These are phyloP conservation scores for Diglossa cyanea DNA, from an alignment of 2,797 vertebrate species.

Conservation along the genomic window DNA sequence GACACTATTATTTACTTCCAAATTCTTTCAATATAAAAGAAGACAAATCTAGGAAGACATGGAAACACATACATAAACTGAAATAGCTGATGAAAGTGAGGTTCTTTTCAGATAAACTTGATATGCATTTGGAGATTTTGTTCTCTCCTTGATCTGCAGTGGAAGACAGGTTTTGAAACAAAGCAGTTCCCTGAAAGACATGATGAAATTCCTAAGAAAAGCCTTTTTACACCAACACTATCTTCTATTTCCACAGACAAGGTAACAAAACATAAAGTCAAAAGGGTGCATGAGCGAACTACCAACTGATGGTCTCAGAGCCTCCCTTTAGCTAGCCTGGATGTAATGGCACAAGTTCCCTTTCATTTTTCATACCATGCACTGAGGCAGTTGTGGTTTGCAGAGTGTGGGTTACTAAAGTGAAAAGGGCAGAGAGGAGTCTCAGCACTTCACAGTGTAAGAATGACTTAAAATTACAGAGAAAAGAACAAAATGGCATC, in stretches of 20 bases:
- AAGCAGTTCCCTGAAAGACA: background rate
- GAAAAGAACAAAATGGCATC: background rate
- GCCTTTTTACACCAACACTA: background rate
- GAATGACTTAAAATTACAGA: background rate
- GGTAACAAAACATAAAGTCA: background rate
- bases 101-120: background rate
- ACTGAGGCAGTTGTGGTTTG: background rate
- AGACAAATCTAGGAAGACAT: background rate
- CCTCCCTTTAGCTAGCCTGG: background rate
- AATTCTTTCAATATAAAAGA: background rate
- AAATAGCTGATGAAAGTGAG: background rate
- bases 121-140: background rate
- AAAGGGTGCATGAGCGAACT: background rate
- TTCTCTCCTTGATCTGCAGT: background rate
- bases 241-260: background rate
- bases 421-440: background rate
- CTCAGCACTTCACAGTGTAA: background rate
- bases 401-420: background rate
- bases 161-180: background rate
- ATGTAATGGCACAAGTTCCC: background rate
- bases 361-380: background rate
- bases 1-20: background rate
- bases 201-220: background rate
- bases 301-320: background rate
- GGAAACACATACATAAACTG: background rate